Evolutionary conservation across 2,888 invertebrate species (phyloP), one percentile per base, ranked within the genome.

Genomic region (Hydrotaea diabolus): DNA sequence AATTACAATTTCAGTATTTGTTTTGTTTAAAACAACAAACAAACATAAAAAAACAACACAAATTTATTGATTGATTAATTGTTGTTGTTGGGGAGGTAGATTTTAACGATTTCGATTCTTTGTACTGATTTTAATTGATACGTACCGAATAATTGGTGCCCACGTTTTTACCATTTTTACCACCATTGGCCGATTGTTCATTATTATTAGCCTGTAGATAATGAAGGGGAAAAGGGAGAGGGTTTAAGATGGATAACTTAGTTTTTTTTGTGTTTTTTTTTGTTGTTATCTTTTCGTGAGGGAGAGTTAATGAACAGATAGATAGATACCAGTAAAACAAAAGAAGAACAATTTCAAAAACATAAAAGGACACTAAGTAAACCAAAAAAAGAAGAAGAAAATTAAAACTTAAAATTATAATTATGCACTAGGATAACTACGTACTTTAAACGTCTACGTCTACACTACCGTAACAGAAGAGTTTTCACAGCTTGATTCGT

Each of bases 81-180:
- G 36, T 55, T 55, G 72, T 72, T 66, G 39, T 17, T 26, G 15
- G 5, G 53, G n/a, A n/a, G n/a, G n/a, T 55, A 39, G 64, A 62
- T 71, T 75, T 36, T 77, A 85, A 83, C 80, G 72, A 80, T 49
- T 86, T 64, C 23, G 53, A 62, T 46, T 46, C 39, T 74, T 85
- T 87, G 86, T 87, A 92, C 92, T 92, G 92, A 93, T 92, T 93
- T 92, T 89, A 90, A 91, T 92, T 92, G 92, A 93, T 92, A 92
- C 92, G 93, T 92, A 92, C 92, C 92, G 92, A 92, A 92, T 92
- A 92, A 91, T 92, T 92, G 88, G 91, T 90, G 91, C 91, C 90
- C 91, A 91, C 88, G 88, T 92, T 89, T 92, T 92, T 92, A 91
- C 92, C 92, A 92, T 90, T 92, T 92, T 92, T 92, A 91, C 90